Evolutionary conservation across 2,113 vertebrate species (phyloP), one percentile per base, ranked within the genome.

Genomic region (Meriones unguiculatus): DNA sequence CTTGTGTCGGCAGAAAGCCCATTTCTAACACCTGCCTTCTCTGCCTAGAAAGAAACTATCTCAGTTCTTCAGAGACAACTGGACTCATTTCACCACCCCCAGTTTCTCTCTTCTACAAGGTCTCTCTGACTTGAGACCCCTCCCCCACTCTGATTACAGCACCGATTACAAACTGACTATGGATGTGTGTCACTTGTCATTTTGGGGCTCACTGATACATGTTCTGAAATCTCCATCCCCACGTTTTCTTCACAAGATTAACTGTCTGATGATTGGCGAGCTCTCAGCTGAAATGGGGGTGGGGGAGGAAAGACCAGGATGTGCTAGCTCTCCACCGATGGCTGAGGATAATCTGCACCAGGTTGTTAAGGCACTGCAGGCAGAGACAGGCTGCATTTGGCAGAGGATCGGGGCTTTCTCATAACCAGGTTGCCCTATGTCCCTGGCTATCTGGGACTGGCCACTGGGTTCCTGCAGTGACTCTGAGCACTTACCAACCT

Each of bases 211-310:
- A 80, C 89, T 18, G 57, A 88, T 32, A 65, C 64, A 22, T 95
- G 80, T 97, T 97, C 89, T 81, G 25, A 90, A 85, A 90, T 59
- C 25, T 96, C 24, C 12, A 59, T 97, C 96, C 20, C 57, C 54
- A 64, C 86, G 95, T 95, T 87, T 96, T 97, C 95, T 96, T 96
- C 93, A 1, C 7, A 82, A 95, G 35, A 57, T 76, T 91, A 50
- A n/a, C 50, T 80, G n/a, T 97, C 28, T 86, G 59, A 25, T 95
- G 65, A 89, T 75, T 35, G 90, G 62, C 41, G 87, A 7, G 50
- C 5, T 69, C 75, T 94, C 46, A 28, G 8, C 7, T 35, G 57
- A 93, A 95, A 64, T 72, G 35, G 20, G 17, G 62, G 50, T 20
- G 70, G n/a, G 18, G 1, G 72, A 75, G 72, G 41, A 64, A 65